A percentile compares a stretch with the other conserved stretches of the same genome.
Evolutionary conservation across 1,140 invertebrate genomes (phyloP).

Genomic region (Pogonognathellus flavescens): DNA sequence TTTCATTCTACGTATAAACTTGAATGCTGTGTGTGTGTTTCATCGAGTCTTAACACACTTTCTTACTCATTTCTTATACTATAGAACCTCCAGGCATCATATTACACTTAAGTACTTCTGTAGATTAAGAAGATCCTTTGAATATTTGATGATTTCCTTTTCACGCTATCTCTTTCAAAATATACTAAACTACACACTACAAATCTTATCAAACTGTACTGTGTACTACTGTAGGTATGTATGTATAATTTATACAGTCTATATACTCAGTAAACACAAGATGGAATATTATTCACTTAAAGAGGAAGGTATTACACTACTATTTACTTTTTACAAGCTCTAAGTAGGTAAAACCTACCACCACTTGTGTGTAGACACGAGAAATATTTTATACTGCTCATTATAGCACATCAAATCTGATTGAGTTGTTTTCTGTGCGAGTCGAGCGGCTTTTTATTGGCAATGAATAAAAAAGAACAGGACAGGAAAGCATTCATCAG

Average conservation of each 20-base stretch:
- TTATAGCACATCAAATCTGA: slow-evolving; percentile 12
- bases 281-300: background rate
- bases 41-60: slow-evolving; percentile 14
- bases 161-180: slow-evolving; percentile 1
- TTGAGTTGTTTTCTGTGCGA: background rate
- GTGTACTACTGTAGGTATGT: too few relatives aligned
- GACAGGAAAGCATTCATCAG: slow-evolving; percentile 23
- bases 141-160: slow-evolving; percentile 50
- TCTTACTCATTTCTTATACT: slow-evolving; percentile 21
- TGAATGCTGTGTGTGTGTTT: slow-evolving; percentile 7
- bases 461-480: slow-evolving; percentile 45
- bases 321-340: background rate
- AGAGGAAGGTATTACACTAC: background rate
- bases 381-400: too few relatives aligned
- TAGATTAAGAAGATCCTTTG: slow-evolving; percentile 21
- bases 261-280: background rate
- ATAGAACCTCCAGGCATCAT: background rate
- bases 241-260: too few relatives aligned
- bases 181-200: background rate
- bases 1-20: background rate
- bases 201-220: background rate
- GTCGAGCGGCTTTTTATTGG: slow-evolving; percentile 30
- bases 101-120: slow-evolving; percentile 24
- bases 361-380: too few relatives aligned
- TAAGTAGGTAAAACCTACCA: too few relatives aligned